A percentile compares a stretch with the other conserved stretches of the same genome.
These are phyloP conservation scores for Tachuris rubrigastra DNA, from an alignment of 2,113 vertebrate species.

Conservation along the genomic window DNA sequence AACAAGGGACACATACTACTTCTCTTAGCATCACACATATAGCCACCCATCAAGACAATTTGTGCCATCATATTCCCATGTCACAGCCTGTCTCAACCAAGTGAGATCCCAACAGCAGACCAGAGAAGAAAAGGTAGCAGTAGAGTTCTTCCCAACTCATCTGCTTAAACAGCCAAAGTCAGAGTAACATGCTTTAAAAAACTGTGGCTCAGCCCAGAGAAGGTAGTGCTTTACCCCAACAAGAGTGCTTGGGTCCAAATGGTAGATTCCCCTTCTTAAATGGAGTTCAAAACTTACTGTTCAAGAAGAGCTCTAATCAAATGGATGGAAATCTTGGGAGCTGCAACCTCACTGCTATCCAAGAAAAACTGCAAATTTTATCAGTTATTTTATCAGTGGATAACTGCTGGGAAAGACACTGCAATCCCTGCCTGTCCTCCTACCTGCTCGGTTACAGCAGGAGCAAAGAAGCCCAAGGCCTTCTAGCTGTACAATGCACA, in stretches of 20 bases:
- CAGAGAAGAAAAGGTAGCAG: background rate
- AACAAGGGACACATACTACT: background rate
- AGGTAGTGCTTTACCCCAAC: background rate
- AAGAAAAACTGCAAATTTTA: constrained; percentile 79
- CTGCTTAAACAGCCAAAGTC: background rate
- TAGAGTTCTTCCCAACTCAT: background rate
- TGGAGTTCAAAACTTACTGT: background rate
- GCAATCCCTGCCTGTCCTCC: background rate
- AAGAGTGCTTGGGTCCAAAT: background rate
- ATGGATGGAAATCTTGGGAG: background rate
- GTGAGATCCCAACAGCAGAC: background rate
- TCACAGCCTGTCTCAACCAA: background rate
- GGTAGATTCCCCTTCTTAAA: background rate
- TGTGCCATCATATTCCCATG: background rate
- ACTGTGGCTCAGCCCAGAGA: background rate
- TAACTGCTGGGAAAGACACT: background rate
- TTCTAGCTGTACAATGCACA: background rate
- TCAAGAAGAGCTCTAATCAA: background rate
- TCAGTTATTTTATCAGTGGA: background rate
- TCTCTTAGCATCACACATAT: background rate
- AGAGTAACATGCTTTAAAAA: background rate
- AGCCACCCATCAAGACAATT: background rate
- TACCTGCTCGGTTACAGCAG: background rate
- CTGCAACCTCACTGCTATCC: constrained; percentile 55
- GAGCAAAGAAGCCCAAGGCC: background rate